Evolutionary conservation across 2,797 vertebrate species (phyloP), one percentile per base, ranked within the genome.

Genomic region (Melopsittacus undulatus): DNA sequence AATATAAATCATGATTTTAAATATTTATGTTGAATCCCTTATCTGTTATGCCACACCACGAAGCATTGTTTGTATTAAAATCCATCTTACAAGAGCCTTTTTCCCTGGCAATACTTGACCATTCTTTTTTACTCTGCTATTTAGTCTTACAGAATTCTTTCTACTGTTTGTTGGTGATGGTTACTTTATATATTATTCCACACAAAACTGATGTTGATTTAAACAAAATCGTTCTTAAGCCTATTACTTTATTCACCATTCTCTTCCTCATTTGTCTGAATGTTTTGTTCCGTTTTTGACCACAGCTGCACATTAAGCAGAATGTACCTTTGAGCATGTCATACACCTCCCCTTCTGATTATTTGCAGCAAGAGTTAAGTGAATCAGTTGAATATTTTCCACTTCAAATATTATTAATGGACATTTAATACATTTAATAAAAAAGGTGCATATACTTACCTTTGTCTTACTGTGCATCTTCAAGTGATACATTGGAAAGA

Each of bases 21-120:
- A 89, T 95, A 92, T 90, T 93, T 79, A 43, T 86, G 18, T 56
- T 93, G 46, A 82, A 67, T 63, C 9, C 2, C 40, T 88, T 93
- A 90, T 90, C 83, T 76, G 49, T 79, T 56, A 63, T 59, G 36
- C 24, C 78, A 72, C 19, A 13, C 8, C 80, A 45, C 34, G 85
- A 77, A 66, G 3, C 57, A 62, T 7, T 87, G 46, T 85, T 94
- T 85, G 21, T 34, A 42, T 80, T 74, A 54, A 74, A 85, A 87
- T 66, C 29, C 16, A 18, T 81, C 46, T n/a, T 67, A 23, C 2
- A 34, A 61, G 11, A 62, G 2, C 1, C 43, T 59, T 80, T 80
- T 42, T 29, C 26, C 23, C 26, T 38, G 46, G 14, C 15, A 63
- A 12, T 84, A 84, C 56, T 67, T 42, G 23, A 61, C 63, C 7